Evolutionary conservation across 2,888 invertebrate genomes (phyloP).

Genomic region (Tetrapedia diversipes): DNA sequence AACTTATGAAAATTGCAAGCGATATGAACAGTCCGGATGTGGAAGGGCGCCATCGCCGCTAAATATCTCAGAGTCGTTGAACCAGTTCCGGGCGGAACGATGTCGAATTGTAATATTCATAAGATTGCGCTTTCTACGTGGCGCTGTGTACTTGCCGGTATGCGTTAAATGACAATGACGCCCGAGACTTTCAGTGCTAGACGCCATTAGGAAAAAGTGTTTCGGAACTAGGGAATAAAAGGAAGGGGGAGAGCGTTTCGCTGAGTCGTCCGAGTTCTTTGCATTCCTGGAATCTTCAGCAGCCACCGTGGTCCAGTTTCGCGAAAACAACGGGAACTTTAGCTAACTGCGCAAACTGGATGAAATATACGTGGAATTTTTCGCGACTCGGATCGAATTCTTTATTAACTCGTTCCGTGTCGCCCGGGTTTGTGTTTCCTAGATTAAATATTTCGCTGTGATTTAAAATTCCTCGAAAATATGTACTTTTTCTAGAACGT

Average conservation of each 20-base stretch:
- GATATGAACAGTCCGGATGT: not conserved
- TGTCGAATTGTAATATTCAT: conserved; percentile 48
- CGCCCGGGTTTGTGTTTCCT: not conserved
- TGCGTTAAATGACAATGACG: conserved; percentile 51
- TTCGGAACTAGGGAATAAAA: conserved; percentile 44
- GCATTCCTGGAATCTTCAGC: conserved; percentile 20
- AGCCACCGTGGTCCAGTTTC: conserved; percentile 18
- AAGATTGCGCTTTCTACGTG: conserved; percentile 21
- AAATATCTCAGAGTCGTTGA: conserved; percentile 28
- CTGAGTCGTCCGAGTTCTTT: conserved; percentile 20
- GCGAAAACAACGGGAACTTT: not conserved
- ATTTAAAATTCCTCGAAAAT: too few species aligned
- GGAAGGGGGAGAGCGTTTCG: not conserved
- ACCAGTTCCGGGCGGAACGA: conserved; percentile 4
- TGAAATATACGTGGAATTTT: not conserved
- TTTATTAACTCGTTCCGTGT: not conserved
- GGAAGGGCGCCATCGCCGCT: not conserved
- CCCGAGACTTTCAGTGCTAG: conserved; percentile 34
- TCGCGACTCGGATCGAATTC: not conserved
- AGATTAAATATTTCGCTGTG: too few species aligned
- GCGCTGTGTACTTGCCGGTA: not conserved
- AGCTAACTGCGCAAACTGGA: not conserved
- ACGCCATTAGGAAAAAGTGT: conserved; percentile 51
- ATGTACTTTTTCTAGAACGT: not conserved
- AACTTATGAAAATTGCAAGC: conserved; percentile 1